Evolutionary conservation across 1,140 invertebrate genomes (phyloP), one percentile per base, ranked within the genome.

Genomic region (Dinothrombium tinctorium): DNA sequence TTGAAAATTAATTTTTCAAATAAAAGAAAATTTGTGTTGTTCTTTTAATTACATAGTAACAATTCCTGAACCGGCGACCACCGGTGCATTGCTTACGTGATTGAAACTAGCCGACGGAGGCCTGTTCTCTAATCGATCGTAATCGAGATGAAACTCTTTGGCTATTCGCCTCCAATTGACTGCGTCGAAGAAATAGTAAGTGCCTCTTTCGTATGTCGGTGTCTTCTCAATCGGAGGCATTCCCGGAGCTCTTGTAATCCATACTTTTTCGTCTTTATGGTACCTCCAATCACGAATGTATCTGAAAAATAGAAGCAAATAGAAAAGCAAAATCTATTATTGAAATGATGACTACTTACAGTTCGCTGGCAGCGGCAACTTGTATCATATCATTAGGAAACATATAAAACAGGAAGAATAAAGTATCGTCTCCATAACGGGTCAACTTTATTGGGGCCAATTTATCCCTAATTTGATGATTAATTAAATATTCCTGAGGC

Each of bases 361-460:
- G 65, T 72, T 96, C 90, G 49, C 74, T 72, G 49, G 89, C 89
- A 40, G 87, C 89, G 49, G 80, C 80, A 48, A 96, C 64, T 69
- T 99, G 92, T 62, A 98, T 70, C 47, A 89, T 73, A 69, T 99
- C 92, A 51, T 87, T 86, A 53, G 87, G 80, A 65, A 87, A 94
- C 62, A 87, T 94, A 62, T 98, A 99, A 68, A 96, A 99, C 61
- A 98, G 72, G 66, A 89, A 98, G 69, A 99, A 99, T 49, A 98
- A 69, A 53, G 96, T 69, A 67, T 99, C 92, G 63, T 99, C 92
- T 59, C 90, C 87, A 64, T 96, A 92, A 62, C 87, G 74, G 64
- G 76, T 84, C 55, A 96, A 65, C 66, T 90, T 84, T 54, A 96
- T 70, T 51, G 81, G 78, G 43, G 89, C 82, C 56, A 99, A 65